These are phyloP conservation scores for Rhabdomys dilectus DNA, from an alignment of 2,113 vertebrate species.

Conservation along the genomic window DNA sequence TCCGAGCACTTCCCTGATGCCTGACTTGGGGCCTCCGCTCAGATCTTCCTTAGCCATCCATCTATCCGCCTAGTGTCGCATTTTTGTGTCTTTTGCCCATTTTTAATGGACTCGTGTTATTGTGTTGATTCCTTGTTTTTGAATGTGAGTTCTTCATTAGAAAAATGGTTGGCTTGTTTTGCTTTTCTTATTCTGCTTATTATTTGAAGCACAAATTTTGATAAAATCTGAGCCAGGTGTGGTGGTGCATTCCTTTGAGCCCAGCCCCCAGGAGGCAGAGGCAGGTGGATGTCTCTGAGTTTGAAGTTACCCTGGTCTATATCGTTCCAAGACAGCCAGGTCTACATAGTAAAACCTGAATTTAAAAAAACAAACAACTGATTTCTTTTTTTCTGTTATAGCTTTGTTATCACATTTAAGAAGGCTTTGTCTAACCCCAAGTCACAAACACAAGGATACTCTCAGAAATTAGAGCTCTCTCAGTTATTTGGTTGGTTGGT, in stretches of 20 bases:
- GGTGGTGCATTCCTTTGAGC: neutral
- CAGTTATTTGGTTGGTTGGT: neutral
- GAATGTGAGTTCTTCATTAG: neutral
- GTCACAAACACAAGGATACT: neutral
- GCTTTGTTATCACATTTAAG: neutral
- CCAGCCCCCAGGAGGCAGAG: neutral
- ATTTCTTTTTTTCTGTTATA: neutral
- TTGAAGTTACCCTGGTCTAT: neutral
- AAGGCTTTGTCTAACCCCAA: neutral
- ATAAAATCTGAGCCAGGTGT: neutral
- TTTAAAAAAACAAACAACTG: neutral
- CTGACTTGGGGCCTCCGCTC: neutral
- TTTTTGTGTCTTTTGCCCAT: neutral
- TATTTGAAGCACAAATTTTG: constrained; percentile 17
- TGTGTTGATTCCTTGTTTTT: constrained; percentile 12
- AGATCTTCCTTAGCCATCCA: neutral
- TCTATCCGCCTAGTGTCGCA: neutral
- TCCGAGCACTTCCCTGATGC: neutral
- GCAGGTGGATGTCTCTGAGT: neutral
- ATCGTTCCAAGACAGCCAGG: neutral
- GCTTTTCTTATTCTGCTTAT: no score
- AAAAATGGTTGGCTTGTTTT: neutral
- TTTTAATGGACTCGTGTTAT: neutral
- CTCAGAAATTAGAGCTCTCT: no score
- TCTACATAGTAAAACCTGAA: neutral